phyloP scores from a whole-genome alignment of 2,113 vertebrate genomes.

The Poeciliopsis retropinna region DNA sequence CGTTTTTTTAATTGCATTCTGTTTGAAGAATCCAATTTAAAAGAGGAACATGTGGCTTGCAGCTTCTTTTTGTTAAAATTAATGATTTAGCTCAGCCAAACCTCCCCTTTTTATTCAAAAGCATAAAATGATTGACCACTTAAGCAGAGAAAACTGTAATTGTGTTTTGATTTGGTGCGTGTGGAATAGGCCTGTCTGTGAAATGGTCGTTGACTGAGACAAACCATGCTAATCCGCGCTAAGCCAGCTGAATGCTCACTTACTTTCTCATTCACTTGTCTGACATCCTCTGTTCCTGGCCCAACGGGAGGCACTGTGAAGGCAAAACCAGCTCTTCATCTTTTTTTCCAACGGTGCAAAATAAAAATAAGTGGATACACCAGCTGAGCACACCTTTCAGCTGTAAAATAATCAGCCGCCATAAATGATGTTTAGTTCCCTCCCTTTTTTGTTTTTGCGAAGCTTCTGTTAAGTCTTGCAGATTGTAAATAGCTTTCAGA shows the following conservation, averaged over 20 bases:
- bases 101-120: conserved; percentile 4
- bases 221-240: conserved; percentile 62
- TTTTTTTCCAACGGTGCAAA: conserved; percentile 18
- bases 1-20: conserved; percentile 74
- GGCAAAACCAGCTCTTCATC: conserved; percentile 42
- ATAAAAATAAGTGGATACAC: conserved; percentile 37
- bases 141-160: conserved; percentile 46
- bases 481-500: conserved; percentile 68
- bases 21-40: conserved; percentile 72
- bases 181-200: conserved; percentile 47
- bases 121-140: conserved; percentile 54
- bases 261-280: conserved; percentile 53
- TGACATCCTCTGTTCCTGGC: conserved; percentile 63
- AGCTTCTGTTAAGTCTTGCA: conserved; percentile 37
- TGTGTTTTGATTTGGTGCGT: conserved; percentile 51
- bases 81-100: conserved; percentile 57
- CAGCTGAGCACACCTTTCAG: conserved; percentile 33
- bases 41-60: conserved; percentile 61
- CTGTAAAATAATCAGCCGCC: conserved; percentile 51
- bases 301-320: conserved; percentile 53
- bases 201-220: conserved; percentile 59
- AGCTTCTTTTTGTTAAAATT: conserved; percentile 65
- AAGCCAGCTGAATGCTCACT: conserved; percentile 48
- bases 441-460: conserved; percentile 38
- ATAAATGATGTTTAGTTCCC: conserved; percentile 49